Evolutionary conservation across 2,888 invertebrate genomes (phyloP).

Genomic region (Trissoscelio sp.): DNA sequence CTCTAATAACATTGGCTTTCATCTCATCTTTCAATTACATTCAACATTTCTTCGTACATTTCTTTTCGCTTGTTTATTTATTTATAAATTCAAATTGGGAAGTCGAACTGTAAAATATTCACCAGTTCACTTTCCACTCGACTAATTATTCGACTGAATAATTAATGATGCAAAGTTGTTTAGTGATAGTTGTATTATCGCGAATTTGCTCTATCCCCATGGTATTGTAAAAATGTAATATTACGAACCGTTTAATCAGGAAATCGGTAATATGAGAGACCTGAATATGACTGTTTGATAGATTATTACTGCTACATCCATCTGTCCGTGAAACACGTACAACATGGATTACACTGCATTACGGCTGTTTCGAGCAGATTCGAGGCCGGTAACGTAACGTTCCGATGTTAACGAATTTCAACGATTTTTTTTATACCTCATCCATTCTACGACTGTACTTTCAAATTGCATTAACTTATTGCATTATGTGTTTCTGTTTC

Average conservation of each 20-base stretch:
- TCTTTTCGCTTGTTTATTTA: no score
- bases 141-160: not conserved
- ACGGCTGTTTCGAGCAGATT: constrained; percentile 59
- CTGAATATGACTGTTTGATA: constrained; percentile 58
- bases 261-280: constrained; percentile 52
- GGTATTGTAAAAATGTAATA: constrained; percentile 18
- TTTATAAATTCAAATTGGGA: no score
- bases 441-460: no score
- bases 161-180: not conserved
- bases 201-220: not conserved
- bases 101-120: not conserved
- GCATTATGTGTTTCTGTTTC: not conserved
- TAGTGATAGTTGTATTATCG: not conserved
- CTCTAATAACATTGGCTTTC: no score
- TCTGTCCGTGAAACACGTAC: constrained; percentile 64
- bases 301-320: constrained; percentile 60
- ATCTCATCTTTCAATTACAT: no score
- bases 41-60: no score
- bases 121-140: not conserved
- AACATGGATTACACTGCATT: constrained; percentile 66
- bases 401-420: constrained; percentile 71
- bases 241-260: constrained; percentile 29
- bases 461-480: no score
- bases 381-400: constrained; percentile 35
- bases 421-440: no score